Percentiles rank a stretch among this genome's conserved stretches.
Conservation (phyloP, 2,797 vertebrate genomes). For the Hypotaenidia okinawae region DNA sequence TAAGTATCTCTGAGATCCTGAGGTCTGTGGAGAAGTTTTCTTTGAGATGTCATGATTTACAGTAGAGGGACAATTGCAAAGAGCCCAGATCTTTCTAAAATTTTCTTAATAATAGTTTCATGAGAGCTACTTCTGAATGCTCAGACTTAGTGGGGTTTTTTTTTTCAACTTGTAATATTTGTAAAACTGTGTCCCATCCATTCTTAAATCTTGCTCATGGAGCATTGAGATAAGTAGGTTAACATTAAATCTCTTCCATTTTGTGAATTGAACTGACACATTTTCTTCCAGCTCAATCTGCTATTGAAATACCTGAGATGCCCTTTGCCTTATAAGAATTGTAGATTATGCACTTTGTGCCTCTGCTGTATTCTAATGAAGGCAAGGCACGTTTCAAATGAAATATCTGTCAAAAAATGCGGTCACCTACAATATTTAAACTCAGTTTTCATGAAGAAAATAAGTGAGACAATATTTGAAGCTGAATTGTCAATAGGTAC, state of each 20-base stretch:
- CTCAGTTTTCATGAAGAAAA: background rate
- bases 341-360: conserved; percentile 21
- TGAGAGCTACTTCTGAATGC: background rate
- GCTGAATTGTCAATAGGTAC: background rate
- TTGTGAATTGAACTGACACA: conserved; percentile 25
- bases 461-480: background rate
- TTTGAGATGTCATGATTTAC: background rate
- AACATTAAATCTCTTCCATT: conserved; percentile 36
- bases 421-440: background rate
- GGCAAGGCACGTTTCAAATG: background rate
- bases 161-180: background rate
- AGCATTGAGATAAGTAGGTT: conserved; percentile 10
- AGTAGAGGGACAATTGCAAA: background rate
- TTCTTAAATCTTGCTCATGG: background rate
- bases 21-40: background rate
- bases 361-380: conserved; percentile 20
- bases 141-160: background rate
- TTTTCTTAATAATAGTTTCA: background rate
- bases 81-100: background rate
- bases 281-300: conserved; percentile 29
- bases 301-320: conserved; percentile 27
- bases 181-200: background rate
- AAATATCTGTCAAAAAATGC: background rate
- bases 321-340: conserved; percentile 44
- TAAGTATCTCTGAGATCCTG: background rate